Conservation (phyloP, 2,888 invertebrate genomes). For the Cheilosia soror region DNA sequence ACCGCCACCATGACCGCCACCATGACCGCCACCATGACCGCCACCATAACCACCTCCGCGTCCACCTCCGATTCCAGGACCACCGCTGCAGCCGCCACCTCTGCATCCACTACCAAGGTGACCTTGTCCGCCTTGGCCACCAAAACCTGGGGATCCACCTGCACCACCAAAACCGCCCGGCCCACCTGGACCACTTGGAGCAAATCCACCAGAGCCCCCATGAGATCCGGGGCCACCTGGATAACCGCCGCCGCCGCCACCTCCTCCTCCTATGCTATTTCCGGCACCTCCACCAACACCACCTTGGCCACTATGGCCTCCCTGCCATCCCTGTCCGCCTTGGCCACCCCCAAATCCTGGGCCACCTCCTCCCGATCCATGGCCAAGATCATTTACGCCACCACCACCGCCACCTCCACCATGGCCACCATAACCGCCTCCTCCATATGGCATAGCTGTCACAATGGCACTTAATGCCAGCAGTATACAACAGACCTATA, state of each 20-base stretch:
- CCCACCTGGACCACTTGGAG: background rate
- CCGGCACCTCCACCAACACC: constrained; percentile 26
- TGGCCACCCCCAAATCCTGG: constrained; percentile 14
- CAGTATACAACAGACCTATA: constrained; percentile 32
- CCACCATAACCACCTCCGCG: constrained; percentile 15
- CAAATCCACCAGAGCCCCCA: background rate
- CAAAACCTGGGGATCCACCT: background rate
- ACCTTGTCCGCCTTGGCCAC: constrained; percentile 7
- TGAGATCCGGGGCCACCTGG: constrained; percentile 29
- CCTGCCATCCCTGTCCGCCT: constrained; percentile 2
- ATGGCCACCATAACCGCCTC: constrained; percentile 14
- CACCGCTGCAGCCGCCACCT: constrained; percentile 11
- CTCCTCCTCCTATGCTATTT: constrained; percentile 5
- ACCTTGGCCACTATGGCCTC: constrained; percentile 11
- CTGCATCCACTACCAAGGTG: constrained; percentile 20
- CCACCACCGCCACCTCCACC: constrained; percentile 9
- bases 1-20: constrained; percentile 19
- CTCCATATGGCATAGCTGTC: constrained; percentile 30
- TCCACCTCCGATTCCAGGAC: constrained; percentile 12
- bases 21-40: background rate
- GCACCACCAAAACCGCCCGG: background rate
- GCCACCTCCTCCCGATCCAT: background rate
- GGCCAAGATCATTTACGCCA: background rate
- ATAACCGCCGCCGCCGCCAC: background rate
- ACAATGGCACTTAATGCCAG: constrained; percentile 19